These are phyloP conservation scores for Mesembrinibis cayennensis DNA, from an alignment of 2,113 vertebrate species.

Conservation along the genomic window DNA sequence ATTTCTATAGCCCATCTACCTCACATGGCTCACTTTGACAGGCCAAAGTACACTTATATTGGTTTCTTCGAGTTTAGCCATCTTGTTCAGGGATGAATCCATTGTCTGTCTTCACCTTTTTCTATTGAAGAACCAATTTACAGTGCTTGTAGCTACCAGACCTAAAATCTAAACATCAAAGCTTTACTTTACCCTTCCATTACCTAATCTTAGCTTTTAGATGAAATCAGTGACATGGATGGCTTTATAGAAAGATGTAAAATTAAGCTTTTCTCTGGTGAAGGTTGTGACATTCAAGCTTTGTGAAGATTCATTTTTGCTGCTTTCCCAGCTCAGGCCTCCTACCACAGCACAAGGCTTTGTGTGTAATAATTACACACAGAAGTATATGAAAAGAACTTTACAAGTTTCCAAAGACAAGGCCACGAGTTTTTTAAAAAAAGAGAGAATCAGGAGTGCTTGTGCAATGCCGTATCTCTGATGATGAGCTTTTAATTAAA, in stretches of 20 bases:
- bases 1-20: background rate
- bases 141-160: background rate
- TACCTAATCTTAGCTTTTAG: background rate
- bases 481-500: conserved; percentile 20
- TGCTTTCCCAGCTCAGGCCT: background rate
- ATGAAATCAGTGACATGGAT: background rate
- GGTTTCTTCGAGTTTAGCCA: background rate
- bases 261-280: background rate
- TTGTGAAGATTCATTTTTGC: background rate
- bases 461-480: background rate
- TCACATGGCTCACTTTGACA: background rate
- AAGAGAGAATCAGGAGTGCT: background rate
- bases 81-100: background rate
- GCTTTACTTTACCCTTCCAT: conserved; percentile 26
- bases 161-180: conserved; percentile 36
- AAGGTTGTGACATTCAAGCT: background rate
- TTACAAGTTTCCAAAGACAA: background rate
- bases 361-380: background rate
- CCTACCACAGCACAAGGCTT: background rate
- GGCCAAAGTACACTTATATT: background rate
- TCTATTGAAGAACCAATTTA: background rate
- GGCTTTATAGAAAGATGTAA: background rate
- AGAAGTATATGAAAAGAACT: background rate
- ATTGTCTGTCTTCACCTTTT: conserved; percentile 13
- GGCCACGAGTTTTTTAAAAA: background rate